A percentile compares a stretch with the other conserved stretches of the same genome.
Evolutionary conservation across 2,113 vertebrate species (phyloP).

Genomic region (Hemibates koningsi): DNA sequence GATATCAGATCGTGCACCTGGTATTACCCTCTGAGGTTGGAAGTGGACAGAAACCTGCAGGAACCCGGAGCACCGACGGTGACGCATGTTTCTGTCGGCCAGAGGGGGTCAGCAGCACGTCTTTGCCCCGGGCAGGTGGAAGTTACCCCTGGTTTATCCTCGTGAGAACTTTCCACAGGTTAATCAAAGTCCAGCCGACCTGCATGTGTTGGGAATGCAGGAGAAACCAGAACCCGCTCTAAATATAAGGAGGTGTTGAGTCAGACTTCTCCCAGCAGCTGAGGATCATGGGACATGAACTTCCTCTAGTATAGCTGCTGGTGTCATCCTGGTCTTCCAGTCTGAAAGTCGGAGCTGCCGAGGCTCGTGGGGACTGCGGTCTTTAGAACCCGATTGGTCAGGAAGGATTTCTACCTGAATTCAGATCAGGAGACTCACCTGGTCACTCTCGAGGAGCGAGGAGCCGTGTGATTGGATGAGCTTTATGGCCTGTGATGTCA

Average conservation of each 20-base stretch:
- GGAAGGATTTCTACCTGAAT: background rate
- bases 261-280: background rate
- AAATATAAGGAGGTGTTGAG: background rate
- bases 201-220: background rate
- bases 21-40: background rate
- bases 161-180: background rate
- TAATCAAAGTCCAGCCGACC: background rate
- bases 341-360: accelerated
- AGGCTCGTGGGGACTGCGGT: background rate
- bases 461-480: background rate
- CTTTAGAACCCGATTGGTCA: background rate
- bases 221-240: background rate
- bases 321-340: constrained; percentile 5
- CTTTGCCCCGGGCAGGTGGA: background rate
- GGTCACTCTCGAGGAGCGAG: background rate
- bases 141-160: background rate
- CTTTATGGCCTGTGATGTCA: background rate
- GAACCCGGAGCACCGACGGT: background rate
- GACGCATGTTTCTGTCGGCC: background rate
- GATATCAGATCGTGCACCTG: no score
- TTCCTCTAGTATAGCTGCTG: background rate
- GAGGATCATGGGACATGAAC: background rate
- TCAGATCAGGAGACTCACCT: background rate
- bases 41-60: background rate
- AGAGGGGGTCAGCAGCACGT: background rate